Base-by-base conservation (phyloP, 2,888 invertebrate genomes). In the Apamea anceps region DNA sequence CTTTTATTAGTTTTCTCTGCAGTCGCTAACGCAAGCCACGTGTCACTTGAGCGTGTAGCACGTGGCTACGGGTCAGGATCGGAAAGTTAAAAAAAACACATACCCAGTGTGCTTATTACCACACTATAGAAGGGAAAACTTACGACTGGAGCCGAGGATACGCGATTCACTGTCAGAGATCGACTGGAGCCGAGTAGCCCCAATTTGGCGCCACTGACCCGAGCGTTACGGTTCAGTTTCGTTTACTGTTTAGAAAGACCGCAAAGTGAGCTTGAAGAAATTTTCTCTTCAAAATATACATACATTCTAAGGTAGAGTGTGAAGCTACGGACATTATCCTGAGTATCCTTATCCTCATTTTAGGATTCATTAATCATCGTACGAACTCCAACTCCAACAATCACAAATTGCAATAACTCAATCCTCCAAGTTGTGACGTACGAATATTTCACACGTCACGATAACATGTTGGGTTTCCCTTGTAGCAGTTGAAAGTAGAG, bases 341-440 rank as follows among this genome's bases (percentile, higher is more conserved):
- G n/a, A 62, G 28, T 62, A 45, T 21, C n/a, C 63, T 48, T n/a
- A 42, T 60, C 13, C 21, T 15, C n/a, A 10, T 37, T 10, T 74
- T 13, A 54, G 2, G 10, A 54, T 15, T 65, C 18, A 75, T 75
- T 66, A 66, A 32, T 75, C n/a, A 74, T 10, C 18, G 21, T 6
- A 48, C 57, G 10, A 66, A 37, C n/a, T 32, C 8, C 10, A 21
- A 51, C 63, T 15, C 32, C 57, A 75, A 75, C 75, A 28, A 60
- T 48, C 57, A 37, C 21, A 37, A 78, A 67, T 76, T 45, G 57
- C 51, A 68, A 68, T 51, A 54, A 62, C 78, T 79, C 77, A 77
- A 32, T 54, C 12, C 60, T 25, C 15, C 15, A 62, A 68, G 67
- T 79, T 77, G 28, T 42, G 67, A 79, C 67, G 42, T 42, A 37